Base-by-base conservation (phyloP, 2,888 invertebrate species). In the Caenorhabditis sp. region DNA sequence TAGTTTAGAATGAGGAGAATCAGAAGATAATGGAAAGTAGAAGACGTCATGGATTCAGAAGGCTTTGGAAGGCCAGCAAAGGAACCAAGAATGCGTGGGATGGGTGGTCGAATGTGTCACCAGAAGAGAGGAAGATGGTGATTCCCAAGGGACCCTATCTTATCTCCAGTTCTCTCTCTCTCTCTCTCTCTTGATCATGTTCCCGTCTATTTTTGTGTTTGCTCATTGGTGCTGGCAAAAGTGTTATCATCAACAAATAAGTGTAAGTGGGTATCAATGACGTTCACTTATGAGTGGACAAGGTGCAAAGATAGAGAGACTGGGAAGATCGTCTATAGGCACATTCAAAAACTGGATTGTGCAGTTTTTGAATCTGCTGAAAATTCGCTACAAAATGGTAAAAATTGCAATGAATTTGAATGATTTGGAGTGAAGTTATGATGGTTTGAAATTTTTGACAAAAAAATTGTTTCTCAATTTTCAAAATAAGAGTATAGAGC, bases 181-280 rank as follows among this genome's bases (percentile, higher is more conserved):
- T 26, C 19, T 24, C n/a, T 28, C n/a, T 31, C 28, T 49, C 41
- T 16, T 74, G 64, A 64, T 63, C 24, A 35, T 35, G 31, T 35
- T 35, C 38, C 38, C 12, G 2, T 38, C 38, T 38, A 56, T 22
- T 54, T 14, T 24, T 54, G 19, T 58, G 26, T 68, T 54, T 68
- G 51, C 66, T 49, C 51, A 51, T 49, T 66, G 66, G 66, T 49
- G 51, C 47, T 44, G n/a, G n/a, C n/a, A n/a, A n/a, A n/a, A 63
- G 44, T 41, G 38, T 7, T 38, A 12, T 38, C 19, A 64, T 64
- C 47, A 47, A 47, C 41, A 44, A 63, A 47, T 64, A 47, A 26
- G 26, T 14, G 26, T 58, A n/a, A n/a, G 38, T 10, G 38, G 6
- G 12, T 6, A 12, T 31, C 10, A 10, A 38, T 38, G n/a, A 38